Conservation (phyloP, 2,797 vertebrate genomes). For the Etheostoma perlongum region DNA sequence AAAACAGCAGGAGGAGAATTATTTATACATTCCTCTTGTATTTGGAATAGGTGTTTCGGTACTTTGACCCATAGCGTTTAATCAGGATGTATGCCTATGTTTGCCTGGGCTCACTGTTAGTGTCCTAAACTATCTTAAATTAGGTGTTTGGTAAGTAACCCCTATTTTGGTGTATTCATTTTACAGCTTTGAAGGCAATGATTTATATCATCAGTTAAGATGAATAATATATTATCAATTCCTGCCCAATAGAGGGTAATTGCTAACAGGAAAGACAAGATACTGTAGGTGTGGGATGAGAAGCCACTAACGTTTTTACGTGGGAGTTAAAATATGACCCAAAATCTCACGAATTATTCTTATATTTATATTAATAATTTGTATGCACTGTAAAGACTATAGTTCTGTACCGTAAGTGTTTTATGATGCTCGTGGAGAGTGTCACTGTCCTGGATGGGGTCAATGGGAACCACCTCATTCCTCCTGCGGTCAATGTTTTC, state of each 20-base stretch:
- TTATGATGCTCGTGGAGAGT: conserved; percentile 90
- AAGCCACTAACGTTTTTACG: not conserved
- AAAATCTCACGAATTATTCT: not conserved
- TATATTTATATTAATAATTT: not conserved
- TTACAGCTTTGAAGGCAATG: not conserved
- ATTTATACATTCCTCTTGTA: not conserved
- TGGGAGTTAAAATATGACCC: not conserved
- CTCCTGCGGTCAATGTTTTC: conserved; percentile 98
- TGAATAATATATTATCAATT: not conserved
- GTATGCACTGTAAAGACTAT: not conserved
- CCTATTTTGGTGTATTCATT: not conserved
- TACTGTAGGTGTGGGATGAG: not conserved
- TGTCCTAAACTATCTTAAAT: not conserved
- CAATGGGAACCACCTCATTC: conserved; percentile 93
- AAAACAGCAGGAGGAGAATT: conserved; percentile 5
- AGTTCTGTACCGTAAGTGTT: conserved; percentile 86
- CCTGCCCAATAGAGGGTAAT: not conserved
- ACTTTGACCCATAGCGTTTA: not conserved
- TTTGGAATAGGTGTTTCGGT: not conserved
- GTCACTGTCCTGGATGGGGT: conserved; percentile 88
- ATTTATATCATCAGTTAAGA: not conserved
- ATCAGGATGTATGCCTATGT: not conserved
- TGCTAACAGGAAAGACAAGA: not conserved
- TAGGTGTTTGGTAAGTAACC: not conserved
- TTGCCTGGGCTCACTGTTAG: not conserved